These are phyloP conservation scores for Acanthisitta chloris DNA, from an alignment of 2,113 vertebrate genomes.

Conservation along the genomic window DNA sequence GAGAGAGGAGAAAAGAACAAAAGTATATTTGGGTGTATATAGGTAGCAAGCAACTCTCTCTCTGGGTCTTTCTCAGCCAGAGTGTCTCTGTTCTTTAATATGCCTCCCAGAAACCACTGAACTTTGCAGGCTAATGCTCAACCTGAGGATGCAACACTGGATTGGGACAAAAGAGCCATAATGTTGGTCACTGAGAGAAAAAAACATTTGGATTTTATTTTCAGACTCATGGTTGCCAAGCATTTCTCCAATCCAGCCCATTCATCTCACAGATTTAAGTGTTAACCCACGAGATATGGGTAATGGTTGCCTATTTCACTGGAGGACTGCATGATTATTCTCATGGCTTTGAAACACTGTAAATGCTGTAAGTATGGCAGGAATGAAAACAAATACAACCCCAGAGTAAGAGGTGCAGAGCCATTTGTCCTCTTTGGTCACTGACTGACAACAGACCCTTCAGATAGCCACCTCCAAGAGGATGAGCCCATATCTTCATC, in stretches of 20 bases:
- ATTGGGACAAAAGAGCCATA: background rate
- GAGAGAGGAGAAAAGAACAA: background rate
- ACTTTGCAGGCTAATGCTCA: fast-evolving
- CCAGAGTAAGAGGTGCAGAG: background rate
- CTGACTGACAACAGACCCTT: background rate
- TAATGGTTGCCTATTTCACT: background rate
- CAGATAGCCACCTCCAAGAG: background rate
- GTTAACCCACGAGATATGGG: fast-evolving
- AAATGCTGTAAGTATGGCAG: background rate
- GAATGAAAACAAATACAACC: background rate
- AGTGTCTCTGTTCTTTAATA: background rate
- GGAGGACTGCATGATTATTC: background rate
- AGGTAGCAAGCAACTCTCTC: background rate
- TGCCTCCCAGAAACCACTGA: background rate
- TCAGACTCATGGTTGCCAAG: background rate
- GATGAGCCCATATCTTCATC: background rate
- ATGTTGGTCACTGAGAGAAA: background rate
- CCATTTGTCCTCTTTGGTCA: background rate
- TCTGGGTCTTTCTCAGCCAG: background rate
- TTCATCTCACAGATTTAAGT: background rate
- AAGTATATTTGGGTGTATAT: background rate
- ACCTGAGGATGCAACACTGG: background rate
- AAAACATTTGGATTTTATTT: background rate
- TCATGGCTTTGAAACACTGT: background rate
- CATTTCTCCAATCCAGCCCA: background rate